phyloP scores from a whole-genome alignment of 2,797 vertebrate species.

The Pangasius mekongensis region DNA sequence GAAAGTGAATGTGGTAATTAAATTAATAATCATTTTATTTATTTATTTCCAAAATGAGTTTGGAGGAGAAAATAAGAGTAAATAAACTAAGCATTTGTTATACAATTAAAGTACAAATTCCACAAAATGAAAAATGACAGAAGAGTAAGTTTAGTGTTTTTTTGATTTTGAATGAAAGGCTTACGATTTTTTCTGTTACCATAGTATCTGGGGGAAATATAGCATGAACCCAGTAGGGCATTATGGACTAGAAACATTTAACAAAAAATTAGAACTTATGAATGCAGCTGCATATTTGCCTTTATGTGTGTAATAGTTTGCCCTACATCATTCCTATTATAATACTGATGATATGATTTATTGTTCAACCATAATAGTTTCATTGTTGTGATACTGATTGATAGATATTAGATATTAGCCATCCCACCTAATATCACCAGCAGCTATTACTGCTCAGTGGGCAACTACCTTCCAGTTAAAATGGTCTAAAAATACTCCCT shows the following conservation, averaged over 20 bases:
- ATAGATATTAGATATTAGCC: background rate
- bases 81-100: background rate
- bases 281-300: background rate
- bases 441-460: background rate
- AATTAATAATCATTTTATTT: no score
- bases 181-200: no score
- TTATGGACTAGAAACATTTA: no score
- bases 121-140: background rate
- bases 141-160: no score
- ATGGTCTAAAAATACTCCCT: background rate
- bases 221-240: no score
- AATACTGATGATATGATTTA: background rate
- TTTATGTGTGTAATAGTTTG: no score
- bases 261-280: no score
- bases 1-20: background rate
- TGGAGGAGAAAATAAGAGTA: background rate
- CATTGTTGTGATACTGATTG: background rate
- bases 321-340: background rate
- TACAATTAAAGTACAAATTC: background rate
- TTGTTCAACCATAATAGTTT: background rate
- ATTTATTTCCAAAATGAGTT: background rate
- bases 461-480: background rate
- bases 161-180: no score
- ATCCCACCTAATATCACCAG: background rate
- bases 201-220: no score